These are phyloP conservation scores for Holotrichia oblita DNA, from an alignment of 1,140 invertebrate genomes.

Conservation along the genomic window DNA sequence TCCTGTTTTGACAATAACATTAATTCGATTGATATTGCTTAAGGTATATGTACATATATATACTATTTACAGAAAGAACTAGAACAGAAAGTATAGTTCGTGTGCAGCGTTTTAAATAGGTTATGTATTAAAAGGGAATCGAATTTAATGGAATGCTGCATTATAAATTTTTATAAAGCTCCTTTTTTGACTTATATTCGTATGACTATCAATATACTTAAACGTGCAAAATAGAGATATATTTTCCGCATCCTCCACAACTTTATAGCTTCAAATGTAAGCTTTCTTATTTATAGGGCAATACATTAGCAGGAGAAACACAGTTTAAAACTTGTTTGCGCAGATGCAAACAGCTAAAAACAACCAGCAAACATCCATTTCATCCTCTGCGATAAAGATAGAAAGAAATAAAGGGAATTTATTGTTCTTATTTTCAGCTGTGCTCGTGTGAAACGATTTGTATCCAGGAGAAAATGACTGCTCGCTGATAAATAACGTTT, in stretches of 20 bases:
- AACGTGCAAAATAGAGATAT: background rate
- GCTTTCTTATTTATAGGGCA: constrained; percentile 20
- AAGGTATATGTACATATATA: no score
- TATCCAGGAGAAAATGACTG: constrained; percentile 7
- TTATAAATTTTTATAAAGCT: no score
- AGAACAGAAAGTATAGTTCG: no score
- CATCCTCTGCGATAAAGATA: constrained; percentile 12
- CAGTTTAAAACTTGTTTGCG: constrained; percentile 2
- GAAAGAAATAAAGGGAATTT: constrained; percentile 14
- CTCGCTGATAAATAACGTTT: constrained; percentile 2
- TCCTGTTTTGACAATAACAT: no score
- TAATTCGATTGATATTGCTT: no score
- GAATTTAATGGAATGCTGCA: no score
- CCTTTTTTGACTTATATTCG: background rate
- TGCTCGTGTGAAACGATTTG: constrained; percentile 11
- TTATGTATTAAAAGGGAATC: no score
- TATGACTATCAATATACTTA: background rate
- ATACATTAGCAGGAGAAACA: background rate
- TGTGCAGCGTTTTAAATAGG: no score
- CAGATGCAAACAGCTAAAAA: constrained; percentile 19
- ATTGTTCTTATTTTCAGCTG: constrained; percentile 20
- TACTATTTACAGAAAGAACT: no score
- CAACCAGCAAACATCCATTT: constrained; percentile 12
- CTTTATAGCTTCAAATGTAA: background rate
- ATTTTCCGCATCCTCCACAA: background rate